Evolutionary conservation across 2,113 vertebrate species (phyloP).

Genomic region (Ahaetulla prasina): DNA sequence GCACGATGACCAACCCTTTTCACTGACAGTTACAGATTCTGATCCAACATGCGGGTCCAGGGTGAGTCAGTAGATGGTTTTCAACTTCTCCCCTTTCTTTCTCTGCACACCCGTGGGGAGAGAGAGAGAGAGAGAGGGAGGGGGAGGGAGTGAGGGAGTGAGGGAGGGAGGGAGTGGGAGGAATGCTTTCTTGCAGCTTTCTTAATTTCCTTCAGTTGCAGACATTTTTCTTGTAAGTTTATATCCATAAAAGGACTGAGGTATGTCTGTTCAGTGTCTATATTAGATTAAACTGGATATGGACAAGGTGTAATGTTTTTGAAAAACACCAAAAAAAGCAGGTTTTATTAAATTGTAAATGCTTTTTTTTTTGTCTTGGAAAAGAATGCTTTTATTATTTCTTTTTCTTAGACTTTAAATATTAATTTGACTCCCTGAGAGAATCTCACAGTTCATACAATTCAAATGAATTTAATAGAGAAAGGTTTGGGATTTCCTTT

Average conservation of each 20-base stretch:
- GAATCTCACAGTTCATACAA: not conserved
- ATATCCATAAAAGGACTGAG: not conserved
- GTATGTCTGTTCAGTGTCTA: not conserved
- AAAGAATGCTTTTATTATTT: not conserved
- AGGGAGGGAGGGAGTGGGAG: too few species aligned
- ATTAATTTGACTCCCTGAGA: not conserved
- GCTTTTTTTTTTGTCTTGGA: not conserved
- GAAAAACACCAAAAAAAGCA: fast-evolving
- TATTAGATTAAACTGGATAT: not conserved
- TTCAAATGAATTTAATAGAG: not conserved
- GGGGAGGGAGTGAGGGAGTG: too few species aligned
- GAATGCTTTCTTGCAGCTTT: not conserved
- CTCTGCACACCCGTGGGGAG: too few species aligned
- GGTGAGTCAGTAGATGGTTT: not conserved
- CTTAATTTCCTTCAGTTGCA: not conserved
- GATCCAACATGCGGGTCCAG: not conserved
- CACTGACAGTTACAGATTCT: not conserved
- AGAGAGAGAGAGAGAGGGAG: too few species aligned
- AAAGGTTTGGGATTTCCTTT: not conserved
- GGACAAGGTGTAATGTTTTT: not conserved
- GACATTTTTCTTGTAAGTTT: not conserved
- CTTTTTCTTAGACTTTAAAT: not conserved
- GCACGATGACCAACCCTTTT: not conserved
- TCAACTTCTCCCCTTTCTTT: not conserved
- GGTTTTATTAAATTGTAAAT: not conserved